Conservation (phyloP, 2,888 invertebrate species). For the Drosophila tanythrix region DNA sequence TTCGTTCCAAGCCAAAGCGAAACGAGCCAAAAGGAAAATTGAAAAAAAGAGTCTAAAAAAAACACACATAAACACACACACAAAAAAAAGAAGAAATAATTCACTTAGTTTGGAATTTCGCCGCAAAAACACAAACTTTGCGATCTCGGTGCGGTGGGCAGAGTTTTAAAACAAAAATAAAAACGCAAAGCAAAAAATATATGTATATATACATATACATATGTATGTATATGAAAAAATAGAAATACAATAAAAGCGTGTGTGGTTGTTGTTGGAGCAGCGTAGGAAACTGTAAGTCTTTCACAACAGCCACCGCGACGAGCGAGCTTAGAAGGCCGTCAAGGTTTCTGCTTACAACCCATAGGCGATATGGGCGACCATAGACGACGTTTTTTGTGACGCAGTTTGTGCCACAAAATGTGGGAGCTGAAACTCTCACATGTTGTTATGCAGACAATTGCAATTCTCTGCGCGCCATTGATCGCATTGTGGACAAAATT, state of each 20-base stretch:
- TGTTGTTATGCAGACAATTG: slow-evolving; percentile 20
- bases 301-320: slow-evolving; percentile 50
- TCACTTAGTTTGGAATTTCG: slow-evolving; percentile 81
- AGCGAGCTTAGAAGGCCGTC: slow-evolving; percentile 71
- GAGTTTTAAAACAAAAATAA: slow-evolving; percentile 31
- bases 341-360: slow-evolving; percentile 64
- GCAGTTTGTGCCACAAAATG: slow-evolving; percentile 14
- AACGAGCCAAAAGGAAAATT: slow-evolving; percentile 76
- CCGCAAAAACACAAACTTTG: slow-evolving; percentile 61
- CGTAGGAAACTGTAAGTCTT: slow-evolving; percentile 71
- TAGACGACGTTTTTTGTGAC: slow-evolving; percentile 17
- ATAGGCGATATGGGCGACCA: slow-evolving; percentile 28
- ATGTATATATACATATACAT: background rate
- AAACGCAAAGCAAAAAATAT: slow-evolving; percentile 12
- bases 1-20: slow-evolving; percentile 69
- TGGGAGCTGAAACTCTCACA: slow-evolving; percentile 48
- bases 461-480: slow-evolving; percentile 56
- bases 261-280: slow-evolving; percentile 47
- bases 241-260: slow-evolving; percentile 19
- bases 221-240: background rate
- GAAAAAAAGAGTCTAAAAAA: slow-evolving; percentile 62
- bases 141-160: slow-evolving; percentile 56
- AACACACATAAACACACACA: slow-evolving; percentile 19
- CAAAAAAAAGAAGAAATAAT: slow-evolving; percentile 51
- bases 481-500: slow-evolving; percentile 46